Evolutionary conservation across 2,797 vertebrate genomes (phyloP), one percentile per base, ranked within the genome.

Genomic region (Sebastes vulpes): DNA sequence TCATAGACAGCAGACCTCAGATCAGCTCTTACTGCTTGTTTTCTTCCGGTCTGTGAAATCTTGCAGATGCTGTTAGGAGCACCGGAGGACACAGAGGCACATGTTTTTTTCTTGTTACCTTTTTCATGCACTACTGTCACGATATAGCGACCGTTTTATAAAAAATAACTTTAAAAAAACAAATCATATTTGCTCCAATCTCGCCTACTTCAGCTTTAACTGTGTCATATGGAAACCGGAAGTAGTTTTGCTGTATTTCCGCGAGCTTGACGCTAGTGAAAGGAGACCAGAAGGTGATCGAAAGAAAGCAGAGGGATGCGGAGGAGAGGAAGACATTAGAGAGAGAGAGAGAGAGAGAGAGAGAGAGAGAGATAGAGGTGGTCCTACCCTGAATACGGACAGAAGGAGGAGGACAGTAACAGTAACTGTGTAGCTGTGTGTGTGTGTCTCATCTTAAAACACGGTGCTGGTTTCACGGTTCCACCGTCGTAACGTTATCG

Each of bases 281-380:
- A 72, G 31, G 42, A 28, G 52, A 71, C 1, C 61, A 79, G 79
- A 65, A 76, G 79, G 89, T 50, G 66, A 60, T 58, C 14, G 63
- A 66, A 69, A 77, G 65, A 75, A 77, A 66, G 58, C 65, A 29
- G 73, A 31, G 84, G 35, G 35, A 73, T 59, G 85, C 14, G 2
- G 81, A 86, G 91, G 81, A 81, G 81, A 84, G 71, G 58, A 12
- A 59, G 35, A 68, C 7, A 38, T 16, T 54, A 70, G 28, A 53
- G 71, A 23, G 29, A 48, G 5, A 42, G 59, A 60, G 57, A 25
- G 46, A 28, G 23, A 54, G 69, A 65, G 42, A 46, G 84, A 63
- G 65, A 50, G 57, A 59, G 70, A 70, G 26, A 23, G 23, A 23
- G 23, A 23, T 23, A 23, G 23, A 48, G 46, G 18, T 46, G 42